Base-by-base conservation (phyloP, 1,140 invertebrate genomes). In the Acyrthosiphon pisum region DNA sequence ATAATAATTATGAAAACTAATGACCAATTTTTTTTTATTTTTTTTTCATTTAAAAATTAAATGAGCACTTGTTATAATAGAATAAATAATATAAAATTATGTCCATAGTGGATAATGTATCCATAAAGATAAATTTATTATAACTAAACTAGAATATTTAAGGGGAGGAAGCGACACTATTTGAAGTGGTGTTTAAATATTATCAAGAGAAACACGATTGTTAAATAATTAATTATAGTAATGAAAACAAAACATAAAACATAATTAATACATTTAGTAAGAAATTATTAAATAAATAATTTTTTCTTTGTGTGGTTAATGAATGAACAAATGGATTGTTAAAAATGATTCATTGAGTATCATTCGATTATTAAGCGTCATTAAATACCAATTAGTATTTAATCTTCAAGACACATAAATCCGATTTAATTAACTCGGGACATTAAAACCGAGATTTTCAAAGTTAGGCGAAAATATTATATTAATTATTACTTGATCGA, bases 121-220 rank as follows among this genome's bases (percentile, higher is more conserved):
- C 35, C 11, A 56, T 41, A 56, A 68, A 68, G 11, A 37, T 11
- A 88, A 18, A 68, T 53, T 48, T 46, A 76, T 48, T 41, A 76
- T 91, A 91, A 60, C 90, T 76, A 93, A 90, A 93, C 30, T 30
- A 94, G 81, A 60, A 86, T 81, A 92, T 53, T 93, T 53, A 91
- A 89, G 8, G 30, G 60, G n/a, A 37, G 81, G n/a, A 68, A 81
- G 68, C 68, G 37, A 90, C 41, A 68, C 44, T 86, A 87, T 93
- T 37, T 89, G 56, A 87, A 87, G 56, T 87, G 76, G 4, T 56
- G 86, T 53, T 84, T n/a, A 86, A 87, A 91, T 46, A 68, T 68
- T 30, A 91, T 91, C 37, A 76, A 68, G 37, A 91, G 90, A 76
- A 60, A 91, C 53, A 91, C 7, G 18, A 91, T 44, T 35, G 37